phyloP scores from a whole-genome alignment of 2,797 vertebrate species.

The Pangasius macronema region DNA sequence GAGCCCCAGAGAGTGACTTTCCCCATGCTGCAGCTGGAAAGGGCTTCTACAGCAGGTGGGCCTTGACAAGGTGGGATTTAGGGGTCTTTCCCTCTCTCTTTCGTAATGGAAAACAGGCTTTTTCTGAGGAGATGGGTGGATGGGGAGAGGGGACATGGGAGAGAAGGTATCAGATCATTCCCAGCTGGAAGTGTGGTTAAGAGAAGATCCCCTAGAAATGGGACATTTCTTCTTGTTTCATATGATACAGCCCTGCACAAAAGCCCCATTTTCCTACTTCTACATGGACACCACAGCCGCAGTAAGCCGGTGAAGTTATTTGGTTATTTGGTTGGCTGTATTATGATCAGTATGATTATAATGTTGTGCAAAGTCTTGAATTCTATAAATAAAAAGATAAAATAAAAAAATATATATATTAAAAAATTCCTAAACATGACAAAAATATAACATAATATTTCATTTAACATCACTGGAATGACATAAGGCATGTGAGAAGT shows the following conservation, averaged over 20 bases:
- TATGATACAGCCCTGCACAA: constrained; percentile 24
- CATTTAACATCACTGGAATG: constrained; percentile 37
- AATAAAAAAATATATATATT: too few species aligned
- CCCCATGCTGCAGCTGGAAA: constrained; percentile 46
- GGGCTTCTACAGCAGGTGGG: constrained; percentile 58
- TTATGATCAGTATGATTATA: background rate
- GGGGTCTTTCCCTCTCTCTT: constrained; percentile 33
- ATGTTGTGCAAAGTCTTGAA: background rate
- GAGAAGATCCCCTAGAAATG: constrained; percentile 63
- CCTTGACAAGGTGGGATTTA: constrained; percentile 48
- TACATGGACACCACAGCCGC: background rate
- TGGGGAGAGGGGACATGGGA: constrained; percentile 48
- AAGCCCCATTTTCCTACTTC: constrained; percentile 14
- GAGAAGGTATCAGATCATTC: constrained; percentile 61
- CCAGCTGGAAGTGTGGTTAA: constrained; percentile 69
- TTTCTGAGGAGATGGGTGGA: constrained; percentile 39
- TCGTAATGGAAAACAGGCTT: constrained; percentile 72
- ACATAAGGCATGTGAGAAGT: constrained; percentile 17
- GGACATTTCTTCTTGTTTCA: constrained; percentile 53
- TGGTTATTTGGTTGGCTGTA: background rate
- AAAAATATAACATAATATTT: constrained; percentile 31
- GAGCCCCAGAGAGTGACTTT: constrained; percentile 38
- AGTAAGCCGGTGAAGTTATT: background rate
- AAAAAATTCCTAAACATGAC: constrained; percentile 13
- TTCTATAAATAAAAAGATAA: background rate